These are phyloP conservation scores for Ceratitis capitata DNA, from an alignment of 1,140 invertebrate species.

Conservation along the genomic window DNA sequence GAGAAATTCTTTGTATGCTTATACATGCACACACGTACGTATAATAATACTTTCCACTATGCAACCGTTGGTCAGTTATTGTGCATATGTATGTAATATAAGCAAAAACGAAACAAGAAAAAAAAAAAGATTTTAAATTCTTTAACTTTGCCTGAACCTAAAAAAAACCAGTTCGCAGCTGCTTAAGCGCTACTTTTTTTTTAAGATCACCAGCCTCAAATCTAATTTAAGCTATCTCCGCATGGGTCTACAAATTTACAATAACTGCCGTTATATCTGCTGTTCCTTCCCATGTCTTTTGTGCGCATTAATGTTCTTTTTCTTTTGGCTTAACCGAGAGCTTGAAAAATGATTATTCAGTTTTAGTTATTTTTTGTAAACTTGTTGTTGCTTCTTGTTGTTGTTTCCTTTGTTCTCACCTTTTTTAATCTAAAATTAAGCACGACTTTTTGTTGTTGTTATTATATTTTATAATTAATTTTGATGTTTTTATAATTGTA, in stretches of 20 bases:
- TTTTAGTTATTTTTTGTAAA: background rate
- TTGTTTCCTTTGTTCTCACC: background rate
- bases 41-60: background rate
- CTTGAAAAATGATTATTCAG: too few species aligned
- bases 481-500: too few species aligned
- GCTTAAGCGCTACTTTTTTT: too few species aligned
- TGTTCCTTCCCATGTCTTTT: background rate
- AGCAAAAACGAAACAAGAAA: too few species aligned
- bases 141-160: background rate
- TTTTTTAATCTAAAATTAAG: background rate
- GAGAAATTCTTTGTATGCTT: background rate
- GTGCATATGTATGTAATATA: background rate
- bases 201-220: background rate
- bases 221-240: background rate
- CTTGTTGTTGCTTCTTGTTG: background rate
- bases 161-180: background rate
- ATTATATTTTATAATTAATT: background rate
- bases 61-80: too few species aligned
- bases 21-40: background rate
- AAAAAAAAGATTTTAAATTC: background rate
- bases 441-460: background rate
- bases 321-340: background rate
- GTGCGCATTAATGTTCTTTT: background rate
- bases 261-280: constrained; percentile 39
- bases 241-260: constrained; percentile 39